Base-by-base conservation (phyloP, 2,888 invertebrate species). In the Kryphioiulus occultus region DNA sequence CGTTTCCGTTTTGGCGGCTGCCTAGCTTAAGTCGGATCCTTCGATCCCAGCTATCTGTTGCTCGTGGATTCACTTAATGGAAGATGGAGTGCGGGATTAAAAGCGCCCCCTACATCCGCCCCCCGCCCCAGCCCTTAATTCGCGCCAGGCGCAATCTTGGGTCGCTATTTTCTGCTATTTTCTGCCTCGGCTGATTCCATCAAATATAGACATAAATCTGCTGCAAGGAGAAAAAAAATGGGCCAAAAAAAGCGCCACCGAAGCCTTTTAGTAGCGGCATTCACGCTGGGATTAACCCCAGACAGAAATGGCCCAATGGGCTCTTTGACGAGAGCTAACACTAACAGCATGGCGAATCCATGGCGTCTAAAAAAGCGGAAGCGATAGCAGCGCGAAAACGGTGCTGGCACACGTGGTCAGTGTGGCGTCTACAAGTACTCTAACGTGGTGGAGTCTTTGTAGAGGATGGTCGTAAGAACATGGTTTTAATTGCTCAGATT, bases 1-100 rank as follows among this genome's bases (percentile, higher is more conserved):
- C 19, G 53, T 53, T 53, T 53, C 53, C 53, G 53, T 53, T 53
- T 53, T 53, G 53, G 53, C 53, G 53, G 53, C 53, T 53, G 53
- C 53, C 53, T 53, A 53, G 53, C 53, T 53, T 53, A 53, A 53
- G 53, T 53, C 12, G 53, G 53, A 53, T 53, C 53, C 53, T 19
- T 53, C 53, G 53, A 53, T 53, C 53, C 53, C 53, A 53, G 53
- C 53, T 53, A 53, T 53, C 53, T 53, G 53, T 53, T 53, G 53
- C 53, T 53, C 53, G 53, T 19, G 53, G 53, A 53, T 53, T 53
- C 53, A 53, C 53, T 53, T 53, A 53, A 53, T 53, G 53, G 53
- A 53, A 53, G 53, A 53, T 53, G 53, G 53, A 53, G 53, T 53
- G 53, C 53, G 19, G 53, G 53, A 53, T 53, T 53, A 53, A 53